phyloP scores from a whole-genome alignment of 1,140 invertebrate species.

The Sycobia sp. region DNA sequence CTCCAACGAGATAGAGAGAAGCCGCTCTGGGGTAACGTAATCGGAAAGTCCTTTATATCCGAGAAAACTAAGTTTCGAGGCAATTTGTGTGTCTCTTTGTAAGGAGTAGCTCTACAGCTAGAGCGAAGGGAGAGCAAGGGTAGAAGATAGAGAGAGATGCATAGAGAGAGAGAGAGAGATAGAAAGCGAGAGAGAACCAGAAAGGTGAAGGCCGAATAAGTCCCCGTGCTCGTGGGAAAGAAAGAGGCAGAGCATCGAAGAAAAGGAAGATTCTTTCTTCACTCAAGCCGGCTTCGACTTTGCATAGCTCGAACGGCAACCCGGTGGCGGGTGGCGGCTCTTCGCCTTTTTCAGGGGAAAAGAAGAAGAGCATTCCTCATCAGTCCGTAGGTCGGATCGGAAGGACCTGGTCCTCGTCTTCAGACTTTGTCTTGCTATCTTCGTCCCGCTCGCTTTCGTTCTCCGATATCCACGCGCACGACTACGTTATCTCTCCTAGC shows the following conservation, averaged over 20 bases:
- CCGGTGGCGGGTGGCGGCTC: too few species aligned
- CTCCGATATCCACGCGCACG: neutral
- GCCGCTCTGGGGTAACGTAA: conserved; percentile 53
- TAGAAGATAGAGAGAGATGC: too few species aligned
- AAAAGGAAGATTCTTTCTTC: conserved; percentile 24
- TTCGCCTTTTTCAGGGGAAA: conserved; percentile 41
- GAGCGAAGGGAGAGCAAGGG: conserved; percentile 28
- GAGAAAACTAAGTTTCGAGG: conserved; percentile 59
- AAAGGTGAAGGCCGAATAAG: conserved; percentile 26
- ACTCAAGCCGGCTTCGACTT: conserved; percentile 44
- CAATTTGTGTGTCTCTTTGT: conserved; percentile 62
- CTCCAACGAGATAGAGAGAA: conserved; percentile 38
- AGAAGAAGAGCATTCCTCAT: conserved; percentile 40
- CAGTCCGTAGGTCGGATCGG: conserved; percentile 25
- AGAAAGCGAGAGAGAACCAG: too few species aligned
- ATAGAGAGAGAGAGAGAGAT: too few species aligned
- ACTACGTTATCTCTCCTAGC: conserved; percentile 17
- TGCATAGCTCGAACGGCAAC: conserved; percentile 55
- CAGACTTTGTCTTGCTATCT: neutral
- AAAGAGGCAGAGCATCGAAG: neutral
- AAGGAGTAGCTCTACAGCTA: conserved; percentile 49
- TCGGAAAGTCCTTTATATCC: conserved; percentile 60
- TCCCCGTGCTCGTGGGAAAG: neutral
- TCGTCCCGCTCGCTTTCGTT: neutral
- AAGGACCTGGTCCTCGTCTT: conserved; percentile 16